Base-by-base conservation (phyloP, 2,113 vertebrate species). In the Nymphicus hollandicus region DNA sequence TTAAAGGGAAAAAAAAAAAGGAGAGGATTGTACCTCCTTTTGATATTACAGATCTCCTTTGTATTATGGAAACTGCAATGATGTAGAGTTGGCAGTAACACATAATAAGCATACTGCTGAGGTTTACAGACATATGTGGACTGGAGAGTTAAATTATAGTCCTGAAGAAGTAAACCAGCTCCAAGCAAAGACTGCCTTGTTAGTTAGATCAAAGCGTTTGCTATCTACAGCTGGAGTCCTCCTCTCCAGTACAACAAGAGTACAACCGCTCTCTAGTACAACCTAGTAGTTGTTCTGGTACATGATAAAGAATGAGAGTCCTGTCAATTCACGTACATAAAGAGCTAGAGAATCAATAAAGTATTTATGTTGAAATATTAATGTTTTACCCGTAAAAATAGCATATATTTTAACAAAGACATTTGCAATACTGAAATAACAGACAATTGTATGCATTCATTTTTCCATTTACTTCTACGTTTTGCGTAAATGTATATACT, bases 401-500 rank as follows among this genome's bases (percentile, higher is more conserved):
- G 20, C 1, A 0, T n/a, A 60, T 8, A 8, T 82, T 72, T 49
- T 5, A 27, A 61, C 53, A n/a, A 13, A 74, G 19, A 52, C 0
- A 78, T 31, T 31, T 60, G 23, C 39, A 70, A 20, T 43, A 78
- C 37, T 84, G 46, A 88, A 85, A 44, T 66, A 90, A 69, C 13
- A 52, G 33, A 50, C 6, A 61, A 58, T 13, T 56, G 6, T 43
- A 64, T 41, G 14, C 13, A 13, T 37, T 78, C 64, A 49, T 47
- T 81, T 63, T 91, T 74, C 4, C 22, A 64, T 46, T 76, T 86
- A 52, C 13, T 81, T 64, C 33, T 39, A 80, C 22, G 17, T 33
- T 78, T 81, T 70, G 17, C 0, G 0, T 43, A 16, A n/a, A 58
- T 24, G 13, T 37, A 39, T 13, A 29, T 10, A 28, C 9, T 78